These are phyloP conservation scores for Himalopsyche tibetana DNA, from an alignment of 2,888 invertebrate genomes.

Conservation along the genomic window DNA sequence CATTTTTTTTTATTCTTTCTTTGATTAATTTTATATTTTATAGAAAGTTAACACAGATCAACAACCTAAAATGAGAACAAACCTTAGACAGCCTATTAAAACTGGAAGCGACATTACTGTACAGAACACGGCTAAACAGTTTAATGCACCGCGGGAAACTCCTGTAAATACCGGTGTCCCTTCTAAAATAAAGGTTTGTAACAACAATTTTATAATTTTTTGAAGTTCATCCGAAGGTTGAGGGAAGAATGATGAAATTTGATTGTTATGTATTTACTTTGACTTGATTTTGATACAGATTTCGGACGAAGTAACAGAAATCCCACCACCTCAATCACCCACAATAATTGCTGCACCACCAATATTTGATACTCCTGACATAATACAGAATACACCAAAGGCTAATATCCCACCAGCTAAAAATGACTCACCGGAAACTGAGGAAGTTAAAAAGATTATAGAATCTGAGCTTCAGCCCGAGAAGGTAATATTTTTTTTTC, in stretches of 20 bases:
- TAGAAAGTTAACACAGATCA: slow-evolving; percentile 45
- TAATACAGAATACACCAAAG: slow-evolving; percentile 63
- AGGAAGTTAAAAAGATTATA: slow-evolving; percentile 61
- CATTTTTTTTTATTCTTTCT: too few species aligned
- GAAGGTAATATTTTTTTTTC: neutral
- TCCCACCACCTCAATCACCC: slow-evolving; percentile 39
- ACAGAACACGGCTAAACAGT: slow-evolving; percentile 59
- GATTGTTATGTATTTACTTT: neutral
- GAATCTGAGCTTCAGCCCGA: slow-evolving; percentile 50
- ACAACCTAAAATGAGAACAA: slow-evolving; percentile 55
- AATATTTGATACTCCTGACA: slow-evolving; percentile 63
- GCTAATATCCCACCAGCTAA: slow-evolving; percentile 58
- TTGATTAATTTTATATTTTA: neutral
- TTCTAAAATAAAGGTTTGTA: slow-evolving; percentile 59
- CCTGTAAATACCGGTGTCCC: slow-evolving; percentile 46
- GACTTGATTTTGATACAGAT: slow-evolving; percentile 45
- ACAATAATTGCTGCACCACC: slow-evolving; percentile 41
- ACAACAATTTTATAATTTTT: neutral
- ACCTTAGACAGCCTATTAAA: slow-evolving; percentile 61
- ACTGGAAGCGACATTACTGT: slow-evolving; percentile 62
- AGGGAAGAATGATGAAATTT: neutral
- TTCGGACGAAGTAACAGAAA: slow-evolving; percentile 49
- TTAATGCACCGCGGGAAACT: slow-evolving; percentile 53
- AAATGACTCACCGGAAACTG: slow-evolving; percentile 56
- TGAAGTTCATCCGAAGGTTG: neutral